Evolutionary conservation across 2,888 invertebrate species (phyloP).

Genomic region (Sepiola atlantica): DNA sequence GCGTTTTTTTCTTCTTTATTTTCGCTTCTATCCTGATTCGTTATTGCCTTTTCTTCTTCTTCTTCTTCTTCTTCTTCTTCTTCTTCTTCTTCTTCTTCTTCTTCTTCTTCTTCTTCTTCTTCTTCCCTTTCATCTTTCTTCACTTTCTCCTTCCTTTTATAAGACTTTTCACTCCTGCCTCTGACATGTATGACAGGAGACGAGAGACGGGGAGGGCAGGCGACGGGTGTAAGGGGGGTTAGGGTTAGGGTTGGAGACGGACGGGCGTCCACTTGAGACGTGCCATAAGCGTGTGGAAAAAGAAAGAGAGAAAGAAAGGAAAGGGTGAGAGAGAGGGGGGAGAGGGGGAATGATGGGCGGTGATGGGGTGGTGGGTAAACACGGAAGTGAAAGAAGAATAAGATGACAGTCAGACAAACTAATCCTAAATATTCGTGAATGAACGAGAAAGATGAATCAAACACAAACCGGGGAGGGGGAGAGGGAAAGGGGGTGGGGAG

Average conservation of each 20-base stretch:
- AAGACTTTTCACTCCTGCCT: slow-evolving; percentile 18
- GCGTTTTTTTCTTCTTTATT: not conserved
- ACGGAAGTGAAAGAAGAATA: not conserved
- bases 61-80: not conserved
- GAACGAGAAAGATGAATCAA: not conserved
- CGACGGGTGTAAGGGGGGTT: too few species aligned
- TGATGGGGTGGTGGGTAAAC: not conserved
- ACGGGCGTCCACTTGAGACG: not conserved
- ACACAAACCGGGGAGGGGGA: not conserved
- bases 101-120: not conserved
- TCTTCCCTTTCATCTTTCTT: not conserved
- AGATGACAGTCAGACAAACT: not conserved
- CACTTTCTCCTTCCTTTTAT: not conserved
- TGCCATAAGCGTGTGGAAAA: not conserved
- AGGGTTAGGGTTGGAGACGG: not conserved
- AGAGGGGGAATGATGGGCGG: not conserved
- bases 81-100: not conserved
- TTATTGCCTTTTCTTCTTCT: not conserved
- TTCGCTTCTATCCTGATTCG: not conserved
- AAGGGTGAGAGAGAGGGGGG: not conserved
- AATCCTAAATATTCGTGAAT: not conserved
- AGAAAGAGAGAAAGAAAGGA: not conserved
- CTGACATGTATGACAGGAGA: not conserved
- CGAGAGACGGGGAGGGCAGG: not conserved
- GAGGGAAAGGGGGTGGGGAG: not conserved